Conservation (phyloP, 2,113 vertebrate species). For the Equus przewalskii region DNA sequence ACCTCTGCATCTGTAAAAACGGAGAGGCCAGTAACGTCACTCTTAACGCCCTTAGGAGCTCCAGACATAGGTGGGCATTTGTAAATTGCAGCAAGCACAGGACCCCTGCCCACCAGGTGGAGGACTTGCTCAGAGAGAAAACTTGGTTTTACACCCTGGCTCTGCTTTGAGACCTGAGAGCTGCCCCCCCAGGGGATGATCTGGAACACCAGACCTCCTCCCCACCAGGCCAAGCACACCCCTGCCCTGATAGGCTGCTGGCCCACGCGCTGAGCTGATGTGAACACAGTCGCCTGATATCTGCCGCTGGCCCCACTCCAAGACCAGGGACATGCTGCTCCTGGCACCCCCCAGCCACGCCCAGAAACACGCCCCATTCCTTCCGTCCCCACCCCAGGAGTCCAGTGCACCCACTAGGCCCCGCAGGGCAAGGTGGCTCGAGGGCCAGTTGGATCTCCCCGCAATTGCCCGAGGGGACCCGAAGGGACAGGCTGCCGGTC, state of each 20-base stretch:
- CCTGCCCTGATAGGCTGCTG: not conserved
- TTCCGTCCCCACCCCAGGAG: not conserved
- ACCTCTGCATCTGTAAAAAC: not conserved
- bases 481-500: not conserved
- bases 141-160: not conserved
- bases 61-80: accelerated
- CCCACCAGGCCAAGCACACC: not conserved
- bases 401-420: too few relatives aligned
- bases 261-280: not conserved
- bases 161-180: not conserved
- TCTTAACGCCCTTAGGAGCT: accelerated
- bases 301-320: not conserved
- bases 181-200: accelerated
- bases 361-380: not conserved
- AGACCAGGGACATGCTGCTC: not conserved
- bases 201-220: not conserved
- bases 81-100: accelerated
- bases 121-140: too few relatives aligned
- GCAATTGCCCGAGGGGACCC: not conserved
- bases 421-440: not conserved
- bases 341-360: not conserved
- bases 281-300: not conserved
- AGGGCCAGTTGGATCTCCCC: not conserved
- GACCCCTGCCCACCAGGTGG: accelerated
- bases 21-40: accelerated